These are phyloP conservation scores for Scrobipalpa atriplicella DNA, from an alignment of 2,888 invertebrate species.

Conservation along the genomic window DNA sequence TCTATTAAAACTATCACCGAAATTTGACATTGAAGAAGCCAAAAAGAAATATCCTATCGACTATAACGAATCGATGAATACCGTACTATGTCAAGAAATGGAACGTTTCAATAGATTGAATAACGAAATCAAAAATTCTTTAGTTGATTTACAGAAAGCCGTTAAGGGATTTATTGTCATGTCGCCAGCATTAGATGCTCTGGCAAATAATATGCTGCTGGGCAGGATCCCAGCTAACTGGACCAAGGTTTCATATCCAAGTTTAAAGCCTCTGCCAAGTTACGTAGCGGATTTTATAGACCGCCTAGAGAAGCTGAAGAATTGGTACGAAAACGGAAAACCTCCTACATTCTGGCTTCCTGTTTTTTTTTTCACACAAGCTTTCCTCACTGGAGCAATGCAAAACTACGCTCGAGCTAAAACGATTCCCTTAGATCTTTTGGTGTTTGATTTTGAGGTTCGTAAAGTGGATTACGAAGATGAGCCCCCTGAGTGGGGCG, in stretches of 20 bases:
- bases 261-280: conserved; percentile 91
- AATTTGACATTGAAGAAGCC: conserved; percentile 87
- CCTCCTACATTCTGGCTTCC: conserved; percentile 95
- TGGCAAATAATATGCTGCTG: conserved; percentile 86
- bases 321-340: conserved; percentile 87
- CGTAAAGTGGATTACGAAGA: conserved; percentile 71
- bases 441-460: conserved; percentile 89
- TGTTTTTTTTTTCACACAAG: conserved; percentile 96
- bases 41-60: conserved; percentile 87
- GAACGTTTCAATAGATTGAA: conserved; percentile 87
- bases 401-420: conserved; percentile 95
- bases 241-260: conserved; percentile 93
- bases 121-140: conserved; percentile 85
- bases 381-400: conserved; percentile 94
- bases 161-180: conserved; percentile 93
- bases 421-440: conserved; percentile 92
- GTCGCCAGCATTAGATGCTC: conserved; percentile 91
- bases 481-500: conserved; percentile 80
- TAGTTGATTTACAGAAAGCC: conserved; percentile 89
- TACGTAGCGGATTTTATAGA: conserved; percentile 92
- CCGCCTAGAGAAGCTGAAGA: conserved; percentile 87
- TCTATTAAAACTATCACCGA: conserved; percentile 80
- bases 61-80: conserved; percentile 93
- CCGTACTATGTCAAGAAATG: conserved; percentile 91
- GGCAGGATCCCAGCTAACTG: conserved; percentile 91